phyloP scores from a whole-genome alignment of 2,888 invertebrate genomes.

The Tryphoninae sp. region DNA sequence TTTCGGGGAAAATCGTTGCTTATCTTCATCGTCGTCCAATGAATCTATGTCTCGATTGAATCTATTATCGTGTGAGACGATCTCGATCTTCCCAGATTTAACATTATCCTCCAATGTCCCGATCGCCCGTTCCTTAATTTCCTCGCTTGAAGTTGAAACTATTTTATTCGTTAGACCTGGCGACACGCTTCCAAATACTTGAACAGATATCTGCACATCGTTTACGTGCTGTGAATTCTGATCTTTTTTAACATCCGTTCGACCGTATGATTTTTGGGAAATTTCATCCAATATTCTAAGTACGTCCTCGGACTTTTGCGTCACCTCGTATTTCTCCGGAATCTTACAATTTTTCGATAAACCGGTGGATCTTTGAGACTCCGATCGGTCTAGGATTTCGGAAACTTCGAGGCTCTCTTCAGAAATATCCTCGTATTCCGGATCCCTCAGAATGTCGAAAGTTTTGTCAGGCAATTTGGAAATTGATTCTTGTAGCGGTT shows the following conservation, averaged over 20 bases:
- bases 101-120: neutral
- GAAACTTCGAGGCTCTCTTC: slow-evolving; percentile 79
- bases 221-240: slow-evolving; percentile 33
- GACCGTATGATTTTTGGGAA: slow-evolving; percentile 68
- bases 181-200: slow-evolving; percentile 60
- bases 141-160: neutral
- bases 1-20: neutral
- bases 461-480: slow-evolving; percentile 56
- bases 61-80: slow-evolving; percentile 18
- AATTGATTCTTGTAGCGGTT: slow-evolving; percentile 39
- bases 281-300: slow-evolving; percentile 76
- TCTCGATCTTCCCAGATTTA: slow-evolving; percentile 34
- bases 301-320: slow-evolving; percentile 75
- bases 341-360: slow-evolving; percentile 67
- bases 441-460: slow-evolving; percentile 70
- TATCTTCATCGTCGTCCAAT: slow-evolving; percentile 5
- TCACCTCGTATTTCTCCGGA: slow-evolving; percentile 74
- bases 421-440: slow-evolving; percentile 79
- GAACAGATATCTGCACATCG: slow-evolving; percentile 59
- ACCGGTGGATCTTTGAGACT: slow-evolving; percentile 64
- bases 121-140: neutral
- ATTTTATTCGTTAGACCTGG: slow-evolving; percentile 49
- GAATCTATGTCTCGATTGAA: slow-evolving; percentile 28
- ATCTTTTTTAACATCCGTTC: neutral
- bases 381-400: slow-evolving; percentile 76